A percentile compares a stretch with the other conserved stretches of the same genome.
These are phyloP conservation scores for Epinephelus coioides DNA, from an alignment of 2,797 vertebrate species.

Conservation along the genomic window DNA sequence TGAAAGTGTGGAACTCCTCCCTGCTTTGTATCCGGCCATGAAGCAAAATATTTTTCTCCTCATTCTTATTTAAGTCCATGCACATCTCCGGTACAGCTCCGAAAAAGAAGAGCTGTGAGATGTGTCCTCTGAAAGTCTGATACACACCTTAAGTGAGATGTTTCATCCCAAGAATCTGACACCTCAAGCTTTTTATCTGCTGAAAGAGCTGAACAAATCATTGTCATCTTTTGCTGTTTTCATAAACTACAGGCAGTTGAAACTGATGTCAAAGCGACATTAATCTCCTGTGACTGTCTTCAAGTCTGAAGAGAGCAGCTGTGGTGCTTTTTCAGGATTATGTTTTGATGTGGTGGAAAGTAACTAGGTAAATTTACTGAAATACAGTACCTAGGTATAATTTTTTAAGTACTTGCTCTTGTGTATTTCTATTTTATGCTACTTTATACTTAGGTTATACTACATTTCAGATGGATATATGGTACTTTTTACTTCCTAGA, in stretches of 20 bases:
- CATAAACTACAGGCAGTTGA: background rate
- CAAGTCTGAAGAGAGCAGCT: background rate
- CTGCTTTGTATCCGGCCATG: constrained; percentile 31
- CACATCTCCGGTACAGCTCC: constrained; percentile 13
- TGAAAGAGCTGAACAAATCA: background rate
- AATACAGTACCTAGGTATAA: background rate
- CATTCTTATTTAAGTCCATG: constrained; percentile 13
- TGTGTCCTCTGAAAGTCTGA: background rate
- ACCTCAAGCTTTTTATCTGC: background rate
- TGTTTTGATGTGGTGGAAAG: background rate
- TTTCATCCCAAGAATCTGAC: background rate
- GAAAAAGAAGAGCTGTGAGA: constrained; percentile 6
- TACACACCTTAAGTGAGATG: background rate
- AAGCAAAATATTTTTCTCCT: constrained; percentile 25
- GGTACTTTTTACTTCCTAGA: background rate
- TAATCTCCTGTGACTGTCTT: background rate
- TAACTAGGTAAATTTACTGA: background rate
- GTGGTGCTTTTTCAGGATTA: background rate
- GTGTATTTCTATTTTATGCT: background rate
- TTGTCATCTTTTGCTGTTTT: constrained; percentile 3
- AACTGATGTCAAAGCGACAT: too few species aligned
- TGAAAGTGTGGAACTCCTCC: background rate
- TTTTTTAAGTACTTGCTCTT: background rate
- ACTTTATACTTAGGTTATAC: background rate
- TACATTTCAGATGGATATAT: background rate